Base-by-base conservation (phyloP, 1,140 invertebrate genomes). In the Drosophila rufa region DNA sequence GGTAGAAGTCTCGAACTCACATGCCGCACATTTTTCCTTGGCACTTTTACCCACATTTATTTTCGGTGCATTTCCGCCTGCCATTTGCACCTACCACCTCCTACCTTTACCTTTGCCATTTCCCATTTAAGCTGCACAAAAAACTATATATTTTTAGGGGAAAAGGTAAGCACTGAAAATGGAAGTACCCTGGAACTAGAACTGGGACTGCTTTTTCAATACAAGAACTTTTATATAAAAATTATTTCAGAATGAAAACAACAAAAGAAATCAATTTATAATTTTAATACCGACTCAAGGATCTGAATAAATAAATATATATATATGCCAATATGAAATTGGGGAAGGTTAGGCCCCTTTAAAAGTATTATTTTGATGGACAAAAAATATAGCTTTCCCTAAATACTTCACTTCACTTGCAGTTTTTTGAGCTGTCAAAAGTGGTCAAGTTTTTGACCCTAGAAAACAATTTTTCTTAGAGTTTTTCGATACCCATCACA, bases 11-110 rank as follows among this genome's bases (percentile, higher is more conserved):
- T 11, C 12, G 40, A 46, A 27, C 60, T 48, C 33, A 57, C 36
- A 36, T 43, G 11, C 56, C 14, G 64, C 60, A 80, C 71, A 76
- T 57, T 68, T 87, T 65, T 78, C 80, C 68, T 74, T 89, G 80
- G 64, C 61, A 78, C 68, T 80, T 86, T 87, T 87, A 87, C 83
- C 80, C 83, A 87, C 84, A 89, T 87, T 89, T 89, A 87, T 87
- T 87, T 89, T 80, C 80, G 77, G 70, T 83, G 84, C 83, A 87
- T 70, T 89, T 87, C 83, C 83, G 83, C 53, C 79, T 85, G 79
- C 74, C 79, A 83, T 60, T 66, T 81, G 66, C 30, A 43, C 65
- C 71, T n/a, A n/a, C n/a, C n/a, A n/a, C n/a, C n/a, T 33, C 33
- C 58, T n/a, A 40, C 53, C 27, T 33, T 40, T 59, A 53, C 46